Evolutionary conservation across 1,140 invertebrate genomes (phyloP).

Genomic region (Zaprionus taronus): DNA sequence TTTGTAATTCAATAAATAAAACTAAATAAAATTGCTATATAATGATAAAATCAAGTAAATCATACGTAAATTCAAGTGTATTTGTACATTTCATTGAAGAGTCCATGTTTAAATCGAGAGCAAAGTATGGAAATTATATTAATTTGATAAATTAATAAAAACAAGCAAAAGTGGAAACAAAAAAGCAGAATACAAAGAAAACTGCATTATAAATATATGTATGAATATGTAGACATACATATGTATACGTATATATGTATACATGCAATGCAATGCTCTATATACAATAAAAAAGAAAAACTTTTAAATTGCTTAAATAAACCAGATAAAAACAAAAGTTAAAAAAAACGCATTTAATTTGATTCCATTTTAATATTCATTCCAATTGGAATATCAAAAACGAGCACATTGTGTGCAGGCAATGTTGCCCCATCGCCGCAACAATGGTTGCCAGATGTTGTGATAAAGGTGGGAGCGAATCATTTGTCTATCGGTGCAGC

Average conservation of each 20-base stretch:
- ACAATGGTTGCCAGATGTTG: slow-evolving; percentile 13
- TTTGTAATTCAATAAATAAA: slow-evolving; percentile 33
- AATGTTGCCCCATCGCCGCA: slow-evolving; percentile 2
- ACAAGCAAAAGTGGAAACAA: slow-evolving; percentile 1
- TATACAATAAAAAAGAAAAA: slow-evolving; percentile 60
- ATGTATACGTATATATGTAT: slow-evolving; percentile 49
- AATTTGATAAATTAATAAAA: slow-evolving; percentile 74
- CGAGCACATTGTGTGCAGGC: slow-evolving; percentile 9
- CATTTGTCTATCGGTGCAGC: not conserved
- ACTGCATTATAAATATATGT: slow-evolving; percentile 39
- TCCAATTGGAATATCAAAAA: slow-evolving; percentile 12
- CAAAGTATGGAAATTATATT: slow-evolving; percentile 68
- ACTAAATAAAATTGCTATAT: slow-evolving; percentile 6
- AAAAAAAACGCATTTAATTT: slow-evolving; percentile 13
- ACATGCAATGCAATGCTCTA: slow-evolving; percentile 67
- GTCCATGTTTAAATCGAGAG: slow-evolving; percentile 61
- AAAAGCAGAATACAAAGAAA: slow-evolving; percentile 44
- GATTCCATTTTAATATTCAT: not conserved
- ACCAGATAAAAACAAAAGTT: slow-evolving; percentile 47
- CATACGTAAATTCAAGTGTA: slow-evolving; percentile 39
- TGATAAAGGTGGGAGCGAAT: not conserved
- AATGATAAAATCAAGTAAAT: slow-evolving; percentile 24
- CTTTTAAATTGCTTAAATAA: slow-evolving; percentile 81
- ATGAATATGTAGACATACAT: slow-evolving; percentile 15
- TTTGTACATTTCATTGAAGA: slow-evolving; percentile 72